Evolutionary conservation across 2,888 invertebrate species (phyloP), one percentile per base, ranked within the genome.

Genomic region (Glyphotaelius pellucidus): DNA sequence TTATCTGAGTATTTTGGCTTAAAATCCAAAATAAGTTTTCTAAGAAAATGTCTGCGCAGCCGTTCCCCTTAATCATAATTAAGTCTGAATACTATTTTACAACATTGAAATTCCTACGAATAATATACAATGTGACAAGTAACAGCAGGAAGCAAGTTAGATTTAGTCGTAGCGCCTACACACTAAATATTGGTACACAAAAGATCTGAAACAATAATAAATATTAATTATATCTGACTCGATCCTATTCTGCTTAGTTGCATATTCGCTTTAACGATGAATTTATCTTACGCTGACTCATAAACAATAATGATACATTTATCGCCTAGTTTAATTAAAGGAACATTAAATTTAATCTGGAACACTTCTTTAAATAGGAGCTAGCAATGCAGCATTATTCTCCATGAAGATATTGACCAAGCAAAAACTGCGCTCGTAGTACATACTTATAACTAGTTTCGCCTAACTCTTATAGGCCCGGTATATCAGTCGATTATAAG

Each of bases 301-400:
- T 81, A 32, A 31, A 14, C 30, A 81, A 32, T 32, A 19, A 31
- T 15, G 31, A 81, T 31, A 81, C 14, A 67, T 81, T 81, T 81
- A 67, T 32, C 31, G 81, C 15, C 32, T 81, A 81, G 81, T 81
- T 81, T 81, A 81, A 81, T 81, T 81, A 81, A 81, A 81, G 32
- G 32, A 81, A 12, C 31, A 31, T 81, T 81, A 81, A 81, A 81
- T 81, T 81, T 32, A 81, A 81, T 81, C n/a, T 9, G 25, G 67
- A 67, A 67, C 67, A 67, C 67, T 67, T 67, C 67, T 67, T 52
- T 67, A 67, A 25, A 67, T 67, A 67, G 0, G 25, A 19, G 2
- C 19, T 67, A 67, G 67, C 67, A 9, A 52, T 67, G 25, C 67
- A 67, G 67, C 9, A 25, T n/a, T 67, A 25, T 67, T 25, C 67